Evolutionary conservation across 2,113 vertebrate genomes (phyloP).

Genomic region (Bubo blakistoni): DNA sequence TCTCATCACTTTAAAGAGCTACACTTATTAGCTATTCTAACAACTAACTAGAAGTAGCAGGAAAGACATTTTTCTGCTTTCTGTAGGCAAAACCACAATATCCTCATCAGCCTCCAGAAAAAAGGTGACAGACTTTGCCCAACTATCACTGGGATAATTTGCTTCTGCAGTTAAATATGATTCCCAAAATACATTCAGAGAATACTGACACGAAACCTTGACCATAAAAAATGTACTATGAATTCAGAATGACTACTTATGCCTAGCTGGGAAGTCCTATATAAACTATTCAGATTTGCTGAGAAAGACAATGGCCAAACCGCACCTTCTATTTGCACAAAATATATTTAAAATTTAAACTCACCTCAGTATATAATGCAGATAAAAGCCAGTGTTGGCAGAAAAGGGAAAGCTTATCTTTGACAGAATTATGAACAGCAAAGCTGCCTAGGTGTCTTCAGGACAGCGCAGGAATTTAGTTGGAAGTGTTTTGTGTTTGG

Average conservation of each 20-base stretch:
- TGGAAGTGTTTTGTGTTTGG: not conserved
- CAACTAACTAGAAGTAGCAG: not conserved
- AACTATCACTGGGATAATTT: not conserved
- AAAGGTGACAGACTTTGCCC: not conserved
- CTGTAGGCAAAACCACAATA: not conserved
- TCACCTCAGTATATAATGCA: not conserved
- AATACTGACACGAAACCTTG: not conserved
- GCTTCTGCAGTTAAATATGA: not conserved
- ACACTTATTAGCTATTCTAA: not conserved
- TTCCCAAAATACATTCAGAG: not conserved
- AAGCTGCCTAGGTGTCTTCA: not conserved
- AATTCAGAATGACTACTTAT: not conserved
- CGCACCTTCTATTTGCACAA: not conserved
- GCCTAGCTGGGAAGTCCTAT: not conserved
- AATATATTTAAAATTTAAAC: not conserved
- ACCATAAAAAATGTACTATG: not conserved
- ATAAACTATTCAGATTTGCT: not conserved
- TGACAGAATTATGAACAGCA: not conserved
- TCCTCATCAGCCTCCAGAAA: not conserved
- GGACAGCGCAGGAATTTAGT: not conserved
- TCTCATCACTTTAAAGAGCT: not conserved
- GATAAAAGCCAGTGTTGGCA: not conserved
- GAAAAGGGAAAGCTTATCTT: not conserved
- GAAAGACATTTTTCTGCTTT: not conserved
- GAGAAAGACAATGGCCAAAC: not conserved